Evolutionary conservation across 2,797 vertebrate genomes (phyloP), one percentile per base, ranked within the genome.

Genomic region (Poeciliopsis infans): DNA sequence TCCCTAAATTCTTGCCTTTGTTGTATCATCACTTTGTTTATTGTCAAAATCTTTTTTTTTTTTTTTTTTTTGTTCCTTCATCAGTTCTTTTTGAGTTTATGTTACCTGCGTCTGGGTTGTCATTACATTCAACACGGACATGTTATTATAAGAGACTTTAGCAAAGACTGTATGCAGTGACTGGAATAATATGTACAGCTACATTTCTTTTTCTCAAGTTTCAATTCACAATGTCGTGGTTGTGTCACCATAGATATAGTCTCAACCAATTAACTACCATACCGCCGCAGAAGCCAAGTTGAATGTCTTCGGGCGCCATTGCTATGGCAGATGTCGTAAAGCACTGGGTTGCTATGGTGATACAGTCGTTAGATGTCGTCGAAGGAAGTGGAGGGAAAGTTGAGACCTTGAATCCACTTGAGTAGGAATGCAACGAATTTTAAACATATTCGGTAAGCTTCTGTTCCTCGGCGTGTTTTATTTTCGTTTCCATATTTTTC

Each of bases 101-200:
- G 61, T 39, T 66, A 39, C 61, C 33, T 66, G 61, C 18, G 39
- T 66, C 4, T 39, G 16, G 16, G 8, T 66, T 8, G 16, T 66
- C 33, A 20, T 4, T 20, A n/a, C 10, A 11, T 69, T 25, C 20
- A 43, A 25, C 20, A 43, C 20, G 23, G 25, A 68, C 25, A 2
- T 25, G 8, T 68, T 68, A 43, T 68, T 39, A 43, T 36, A 12
- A 51, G 7, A 8, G 18, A 51, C 49, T 23, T 51, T 28, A 11
- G 55, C 55, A 28, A 28, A 28, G n/a, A 57, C n/a, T 28, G 28
- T 97, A 97, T 96, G 97, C 95, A 97, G 96, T 97, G 97, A 97
- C 96, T 97, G 96, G 97, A 97, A 97, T 97, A 93, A 96, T 98
- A 99, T 99, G 97, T 98, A 99, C 97, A 98, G 96, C 95, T 95